Conservation (phyloP, 2,113 vertebrate genomes). For the Turnix velox region DNA sequence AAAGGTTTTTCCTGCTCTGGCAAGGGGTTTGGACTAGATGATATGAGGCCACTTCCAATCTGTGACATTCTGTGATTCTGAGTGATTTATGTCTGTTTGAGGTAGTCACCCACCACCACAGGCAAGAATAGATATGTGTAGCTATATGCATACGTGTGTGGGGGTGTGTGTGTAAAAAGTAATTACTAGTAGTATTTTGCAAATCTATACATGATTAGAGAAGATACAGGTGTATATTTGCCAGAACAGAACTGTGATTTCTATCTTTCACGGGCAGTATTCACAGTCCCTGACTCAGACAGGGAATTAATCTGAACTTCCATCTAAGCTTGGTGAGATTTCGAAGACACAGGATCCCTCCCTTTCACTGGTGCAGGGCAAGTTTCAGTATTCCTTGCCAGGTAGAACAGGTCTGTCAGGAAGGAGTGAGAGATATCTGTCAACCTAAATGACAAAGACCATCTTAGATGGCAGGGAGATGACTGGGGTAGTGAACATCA, state of each 20-base stretch:
- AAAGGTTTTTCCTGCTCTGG: too few species aligned
- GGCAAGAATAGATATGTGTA: neutral
- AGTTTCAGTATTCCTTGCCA: neutral
- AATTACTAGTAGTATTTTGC: neutral
- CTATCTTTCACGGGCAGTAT: neutral
- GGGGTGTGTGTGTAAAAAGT: neutral
- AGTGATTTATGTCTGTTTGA: rapidly evolving
- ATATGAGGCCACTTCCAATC: too few species aligned
- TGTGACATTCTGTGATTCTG: too few species aligned
- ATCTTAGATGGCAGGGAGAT: neutral
- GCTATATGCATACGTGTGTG: neutral
- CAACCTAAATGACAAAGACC: neutral
- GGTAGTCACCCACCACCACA: neutral
- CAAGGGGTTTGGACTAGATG: too few species aligned
- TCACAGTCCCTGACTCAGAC: neutral
- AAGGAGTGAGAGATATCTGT: neutral
- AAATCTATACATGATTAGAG: neutral
- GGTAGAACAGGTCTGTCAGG: neutral
- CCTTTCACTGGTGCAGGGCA: neutral
- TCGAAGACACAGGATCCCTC: neutral
- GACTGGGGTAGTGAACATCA: rapidly evolving
- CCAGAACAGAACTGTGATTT: neutral
- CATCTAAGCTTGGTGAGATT: neutral
- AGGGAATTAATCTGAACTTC: neutral
- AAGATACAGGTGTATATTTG: neutral